Evolutionary conservation across 2,113 vertebrate species (phyloP).

Genomic region (Percopsis transmontana): DNA sequence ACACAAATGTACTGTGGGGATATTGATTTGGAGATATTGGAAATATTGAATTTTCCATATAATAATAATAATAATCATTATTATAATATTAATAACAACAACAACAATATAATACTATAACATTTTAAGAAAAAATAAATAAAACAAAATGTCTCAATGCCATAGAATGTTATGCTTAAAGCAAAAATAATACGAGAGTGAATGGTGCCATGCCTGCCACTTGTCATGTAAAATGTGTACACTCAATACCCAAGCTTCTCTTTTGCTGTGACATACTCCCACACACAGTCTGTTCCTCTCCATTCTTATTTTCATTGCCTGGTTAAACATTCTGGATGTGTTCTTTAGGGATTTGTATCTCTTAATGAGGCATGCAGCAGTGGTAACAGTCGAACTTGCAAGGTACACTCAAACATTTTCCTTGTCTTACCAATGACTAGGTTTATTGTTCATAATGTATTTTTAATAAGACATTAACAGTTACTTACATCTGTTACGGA

Average conservation of each 20-base stretch:
- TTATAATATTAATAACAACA: not conserved
- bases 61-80: too few relatives aligned
- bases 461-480: not conserved
- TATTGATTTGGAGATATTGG: too few relatives aligned
- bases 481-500: not conserved
- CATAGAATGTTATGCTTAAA: conserved; percentile 9
- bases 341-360: conserved; percentile 26
- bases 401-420: not conserved
- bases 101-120: not conserved
- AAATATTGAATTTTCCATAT: too few relatives aligned
- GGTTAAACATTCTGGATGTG: conserved; percentile 34
- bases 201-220: conserved; percentile 28
- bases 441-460: not conserved
- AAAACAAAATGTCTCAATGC: conserved; percentile 14
- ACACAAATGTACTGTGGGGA: too few relatives aligned
- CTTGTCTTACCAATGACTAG: not conserved
- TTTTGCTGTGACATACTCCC: conserved; percentile 32
- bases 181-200: conserved; percentile 19
- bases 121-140: not conserved
- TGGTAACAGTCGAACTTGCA: conserved; percentile 10
- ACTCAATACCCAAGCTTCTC: conserved; percentile 40
- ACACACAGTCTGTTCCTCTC: conserved; percentile 50
- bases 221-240: conserved; percentile 56
- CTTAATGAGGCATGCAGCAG: conserved; percentile 30
- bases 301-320: conserved; percentile 39